Base-by-base conservation (phyloP, 2,888 invertebrate genomes). In the Anodontia alba region DNA sequence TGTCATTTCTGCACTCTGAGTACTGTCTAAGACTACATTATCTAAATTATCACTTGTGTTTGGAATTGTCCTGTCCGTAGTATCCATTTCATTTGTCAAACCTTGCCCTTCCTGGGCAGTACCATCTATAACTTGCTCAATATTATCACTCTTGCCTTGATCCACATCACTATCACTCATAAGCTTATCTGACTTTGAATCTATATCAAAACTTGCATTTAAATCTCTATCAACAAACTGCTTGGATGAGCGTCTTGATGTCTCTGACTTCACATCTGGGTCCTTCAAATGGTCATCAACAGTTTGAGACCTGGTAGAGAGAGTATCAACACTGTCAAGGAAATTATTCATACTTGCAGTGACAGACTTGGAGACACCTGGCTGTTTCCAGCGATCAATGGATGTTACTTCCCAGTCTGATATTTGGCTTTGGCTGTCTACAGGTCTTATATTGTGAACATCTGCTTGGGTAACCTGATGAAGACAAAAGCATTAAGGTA, bases 271-370 rank as follows among this genome's bases (percentile, higher is more conserved):
- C 1, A 26, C 12, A 71, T 71, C 70, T 46, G n/a, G n/a, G 49
- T 71, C 70, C 29, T 31, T 51, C 49, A 17, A 33, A 17, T 71
- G 70, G 49, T 71, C 70, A 49, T 29, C 49, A 62, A 62, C 1
- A 62, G 33, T 33, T 33, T 62, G 62, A 33, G 81, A 80, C 76
- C 75, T 81, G 74, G 80, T 80, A 46, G 90, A 89, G 17, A 83
- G 49, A 73, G 88, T 88, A 20, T 85, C 78, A 54, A 88, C 87
- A 51, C 90, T 88, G 42, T 89, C 90, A 3, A 88, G 76, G 57
- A 85, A 92, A 73, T 92, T 92, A 51, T 89, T 88, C 91, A 92
- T 90, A 74, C 91, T 91, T 31, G 88, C 81, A 7, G 91, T 86
- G 71, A 73, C 78, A 73, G 81, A 81, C 73, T 83, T 82, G 15